Evolutionary conservation across 2,888 invertebrate species (phyloP).

Genomic region (Tetragnatha montana): DNA sequence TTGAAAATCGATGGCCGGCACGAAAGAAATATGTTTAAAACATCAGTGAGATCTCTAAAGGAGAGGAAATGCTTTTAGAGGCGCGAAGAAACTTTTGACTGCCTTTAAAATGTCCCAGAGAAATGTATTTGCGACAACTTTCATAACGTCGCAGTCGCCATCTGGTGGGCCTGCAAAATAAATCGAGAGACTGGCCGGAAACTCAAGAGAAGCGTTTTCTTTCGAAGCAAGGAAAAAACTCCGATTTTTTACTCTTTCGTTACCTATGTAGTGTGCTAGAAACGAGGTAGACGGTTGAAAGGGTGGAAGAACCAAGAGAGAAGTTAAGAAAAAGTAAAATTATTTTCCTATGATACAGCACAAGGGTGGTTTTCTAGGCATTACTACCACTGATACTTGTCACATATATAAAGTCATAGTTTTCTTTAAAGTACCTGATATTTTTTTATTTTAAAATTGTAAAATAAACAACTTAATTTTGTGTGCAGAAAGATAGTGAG

Average conservation of each 20-base stretch:
- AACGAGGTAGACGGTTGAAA: neutral
- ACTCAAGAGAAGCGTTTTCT: neutral
- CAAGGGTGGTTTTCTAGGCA: too few species aligned
- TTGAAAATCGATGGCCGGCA: constrained; percentile 54
- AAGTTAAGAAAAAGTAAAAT: neutral
- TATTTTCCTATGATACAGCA: too few species aligned
- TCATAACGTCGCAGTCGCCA: neutral
- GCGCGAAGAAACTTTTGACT: neutral
- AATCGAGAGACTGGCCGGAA: neutral
- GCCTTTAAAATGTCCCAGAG: neutral
- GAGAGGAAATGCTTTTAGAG: constrained; percentile 57
- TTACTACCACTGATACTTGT: too few species aligned
- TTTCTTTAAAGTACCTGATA: too few species aligned
- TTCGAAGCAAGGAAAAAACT: neutral
- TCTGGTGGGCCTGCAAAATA: neutral
- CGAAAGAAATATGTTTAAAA: constrained; percentile 53
- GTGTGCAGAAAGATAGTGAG: too few species aligned
- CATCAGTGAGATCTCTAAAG: constrained; percentile 19
- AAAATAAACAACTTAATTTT: too few species aligned
- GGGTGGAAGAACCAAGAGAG: neutral
- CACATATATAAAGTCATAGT: too few species aligned
- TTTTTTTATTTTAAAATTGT: too few species aligned
- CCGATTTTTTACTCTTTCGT: neutral
- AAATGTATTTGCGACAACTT: neutral
- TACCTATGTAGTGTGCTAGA: too few species aligned